Conservation (phyloP, 2,888 invertebrate species). For the Dryococelus australis region DNA sequence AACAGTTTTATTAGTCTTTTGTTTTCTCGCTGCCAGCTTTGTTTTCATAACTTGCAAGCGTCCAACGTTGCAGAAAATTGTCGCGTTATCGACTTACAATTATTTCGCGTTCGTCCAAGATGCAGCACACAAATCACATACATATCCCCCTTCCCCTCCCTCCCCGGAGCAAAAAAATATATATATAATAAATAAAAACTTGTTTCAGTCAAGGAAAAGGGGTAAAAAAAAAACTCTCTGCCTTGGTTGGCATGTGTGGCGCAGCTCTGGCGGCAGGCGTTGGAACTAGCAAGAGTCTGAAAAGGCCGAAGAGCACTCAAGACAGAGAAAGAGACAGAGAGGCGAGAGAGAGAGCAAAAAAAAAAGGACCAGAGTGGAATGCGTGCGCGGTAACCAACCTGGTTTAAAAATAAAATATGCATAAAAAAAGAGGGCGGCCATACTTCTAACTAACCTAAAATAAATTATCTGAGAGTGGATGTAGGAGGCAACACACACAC, state of each 20-base stretch:
- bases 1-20: no score
- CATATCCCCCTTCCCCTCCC: no score
- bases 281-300: background rate
- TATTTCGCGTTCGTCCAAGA: no score
- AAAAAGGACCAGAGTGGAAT: background rate
- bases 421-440: background rate
- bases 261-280: background rate
- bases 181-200: no score
- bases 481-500: background rate
- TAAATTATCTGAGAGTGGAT: background rate
- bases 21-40: no score
- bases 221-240: background rate
- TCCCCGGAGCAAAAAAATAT: no score
- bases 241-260: background rate
- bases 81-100: no score
- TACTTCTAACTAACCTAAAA: background rate
- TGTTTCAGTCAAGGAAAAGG: background rate
- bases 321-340: background rate
- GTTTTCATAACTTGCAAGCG: no score
- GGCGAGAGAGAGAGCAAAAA: background rate
- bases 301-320: background rate
- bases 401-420: background rate
- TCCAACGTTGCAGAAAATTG: no score
- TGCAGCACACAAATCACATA: no score
- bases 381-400: constrained; percentile 3